Base-by-base conservation (phyloP, 92 coral and sea anemone genomes). In the Micromussa lordhowensis region DNA sequence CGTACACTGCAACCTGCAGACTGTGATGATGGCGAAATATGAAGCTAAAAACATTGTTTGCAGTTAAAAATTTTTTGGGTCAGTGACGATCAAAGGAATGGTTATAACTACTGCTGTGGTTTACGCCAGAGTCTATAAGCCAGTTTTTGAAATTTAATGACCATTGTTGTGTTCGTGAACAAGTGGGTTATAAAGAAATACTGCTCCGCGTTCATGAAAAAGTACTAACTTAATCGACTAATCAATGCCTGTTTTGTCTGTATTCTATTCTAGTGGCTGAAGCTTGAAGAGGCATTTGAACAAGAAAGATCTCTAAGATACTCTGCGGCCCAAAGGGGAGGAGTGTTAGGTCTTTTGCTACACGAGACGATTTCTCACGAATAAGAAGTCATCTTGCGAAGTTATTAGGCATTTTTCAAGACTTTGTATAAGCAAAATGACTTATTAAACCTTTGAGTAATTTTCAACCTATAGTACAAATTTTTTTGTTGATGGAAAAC, bases 271-370 rank as follows among this genome's bases (percentile, higher is more conserved):
- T 54, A 97, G 99, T 97, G 99, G 99, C 90, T 97, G 72, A 97
- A 97, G 78, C 90, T 97, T 19, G 99, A 97, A 85, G 99, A 97
- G 81, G 98, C 94, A 1, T 95, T 71, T 69, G 99, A 97, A 80
- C 99, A 97, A 87, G 98, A 97, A 48, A 86, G 98, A 82, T 79
- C 89, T 22, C 76, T 95, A 57, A 91, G 96, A 19, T 83, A 73
- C 73, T 85, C 94, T 2, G 87, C 93, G 53, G 86, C 93, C 12
- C 97, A 94, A 66, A 69, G 99, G 77, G 99, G 99, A 40, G 99
- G 99, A 21, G 96, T 95, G 29, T 78, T 97, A 78, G 96, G 96
- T 26, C 96, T 97, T 9, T 84, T 97, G 32, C 95, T 97, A 18
- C 99, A 97, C 74, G 90, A 92, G 84, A 97, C 99, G 13, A 94